Evolutionary conservation across 2,888 invertebrate genomes (phyloP).

Genomic region (Noctua pronuba): DNA sequence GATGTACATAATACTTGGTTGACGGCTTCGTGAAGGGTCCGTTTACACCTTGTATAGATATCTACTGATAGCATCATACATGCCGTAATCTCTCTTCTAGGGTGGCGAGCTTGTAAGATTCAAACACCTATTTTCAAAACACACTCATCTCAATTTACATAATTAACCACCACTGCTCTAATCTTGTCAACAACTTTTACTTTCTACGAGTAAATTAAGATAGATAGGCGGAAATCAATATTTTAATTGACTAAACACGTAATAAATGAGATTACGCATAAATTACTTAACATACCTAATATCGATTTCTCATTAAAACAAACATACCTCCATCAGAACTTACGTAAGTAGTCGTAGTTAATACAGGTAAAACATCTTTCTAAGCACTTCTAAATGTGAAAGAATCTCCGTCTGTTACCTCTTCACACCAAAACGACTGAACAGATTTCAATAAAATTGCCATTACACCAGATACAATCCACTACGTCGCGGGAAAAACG

Average conservation of each 20-base stretch:
- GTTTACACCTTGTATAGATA: too few relatives aligned
- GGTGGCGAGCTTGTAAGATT: not conserved
- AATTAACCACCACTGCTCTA: not conserved
- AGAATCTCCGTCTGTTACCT: not conserved
- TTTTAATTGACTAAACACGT: conserved; percentile 7
- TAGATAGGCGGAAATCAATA: conserved; percentile 17
- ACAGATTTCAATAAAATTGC: not conserved
- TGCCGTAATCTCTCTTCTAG: not conserved
- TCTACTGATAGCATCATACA: not conserved
- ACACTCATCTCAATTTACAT: conserved; percentile 11
- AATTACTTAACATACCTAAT: not conserved
- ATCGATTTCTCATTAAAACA: not conserved
- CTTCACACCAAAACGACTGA: not conserved
- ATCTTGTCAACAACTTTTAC: conserved; percentile 37
- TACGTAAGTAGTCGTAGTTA: not conserved
- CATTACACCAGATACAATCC: not conserved
- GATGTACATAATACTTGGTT: too few relatives aligned
- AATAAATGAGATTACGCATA: not conserved
- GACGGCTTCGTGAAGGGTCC: too few relatives aligned
- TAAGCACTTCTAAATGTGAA: not conserved
- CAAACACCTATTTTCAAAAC: conserved; percentile 1
- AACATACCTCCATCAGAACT: not conserved
- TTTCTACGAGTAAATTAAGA: conserved; percentile 28
- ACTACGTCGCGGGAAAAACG: not conserved
- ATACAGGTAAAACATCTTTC: not conserved